Percentiles rank a stretch among this genome's conserved stretches.
Conservation (phyloP, 2,797 vertebrate species). For the Eulemur mongoz region DNA sequence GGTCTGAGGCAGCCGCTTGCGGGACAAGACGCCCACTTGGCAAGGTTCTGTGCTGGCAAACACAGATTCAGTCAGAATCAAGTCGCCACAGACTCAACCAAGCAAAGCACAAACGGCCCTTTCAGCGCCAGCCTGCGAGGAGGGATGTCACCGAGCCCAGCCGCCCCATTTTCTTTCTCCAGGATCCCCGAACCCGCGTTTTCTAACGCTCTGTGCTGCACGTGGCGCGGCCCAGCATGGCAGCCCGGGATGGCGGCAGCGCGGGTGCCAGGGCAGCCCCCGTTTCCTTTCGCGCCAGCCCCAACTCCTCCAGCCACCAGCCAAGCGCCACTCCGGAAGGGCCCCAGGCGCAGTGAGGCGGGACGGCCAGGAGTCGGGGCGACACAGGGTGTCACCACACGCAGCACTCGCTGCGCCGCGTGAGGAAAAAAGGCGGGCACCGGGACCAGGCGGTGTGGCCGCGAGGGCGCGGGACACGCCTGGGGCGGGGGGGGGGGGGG, state of each 20-base stretch:
- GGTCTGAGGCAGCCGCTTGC: neutral
- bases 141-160: neutral
- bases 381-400: neutral
- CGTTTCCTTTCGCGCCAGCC: neutral
- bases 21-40: neutral
- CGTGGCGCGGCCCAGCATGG: neutral
- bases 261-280: neutral
- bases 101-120: slow-evolving; percentile 1
- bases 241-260: neutral
- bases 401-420: neutral
- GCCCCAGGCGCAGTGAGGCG: too few species aligned
- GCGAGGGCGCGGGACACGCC: neutral
- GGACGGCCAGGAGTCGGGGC: fast-evolving
- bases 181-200: neutral
- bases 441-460: neutral
- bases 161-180: neutral
- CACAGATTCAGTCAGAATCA: neutral
- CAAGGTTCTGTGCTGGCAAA: neutral
- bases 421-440: neutral
- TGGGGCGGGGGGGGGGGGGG: too few species aligned
- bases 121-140: neutral
- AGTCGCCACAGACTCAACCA: neutral
- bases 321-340: neutral
- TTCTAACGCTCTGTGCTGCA: neutral
- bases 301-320: neutral